Percentiles rank a stretch among this genome's conserved stretches.
phyloP scores from a whole-genome alignment of 2,113 vertebrate species.

The Cheilinus undulatus region DNA sequence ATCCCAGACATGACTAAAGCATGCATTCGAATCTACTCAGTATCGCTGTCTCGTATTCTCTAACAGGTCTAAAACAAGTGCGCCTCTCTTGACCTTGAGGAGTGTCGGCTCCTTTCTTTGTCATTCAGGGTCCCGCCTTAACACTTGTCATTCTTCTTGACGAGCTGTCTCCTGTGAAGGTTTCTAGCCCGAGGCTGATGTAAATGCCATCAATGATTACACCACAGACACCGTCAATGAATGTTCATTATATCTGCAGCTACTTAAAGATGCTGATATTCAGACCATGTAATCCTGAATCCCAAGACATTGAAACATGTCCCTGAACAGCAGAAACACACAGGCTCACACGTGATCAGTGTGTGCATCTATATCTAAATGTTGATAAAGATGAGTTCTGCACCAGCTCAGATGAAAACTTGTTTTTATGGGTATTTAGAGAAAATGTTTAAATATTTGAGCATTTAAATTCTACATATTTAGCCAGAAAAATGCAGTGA shows the following conservation, averaged over 20 bases:
- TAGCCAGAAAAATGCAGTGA: no score
- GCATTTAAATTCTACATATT: no score
- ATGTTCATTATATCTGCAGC: neutral
- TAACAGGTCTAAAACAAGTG: neutral
- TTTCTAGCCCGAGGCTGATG: conserved; percentile 32
- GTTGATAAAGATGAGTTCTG: conserved; percentile 7
- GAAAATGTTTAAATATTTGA: no score
- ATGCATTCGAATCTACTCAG: neutral
- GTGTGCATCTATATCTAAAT: neutral
- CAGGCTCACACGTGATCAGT: neutral
- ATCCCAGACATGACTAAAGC: neutral
- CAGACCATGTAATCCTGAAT: neutral
- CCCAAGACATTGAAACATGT: neutral
- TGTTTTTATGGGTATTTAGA: no score
- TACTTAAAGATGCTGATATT: neutral
- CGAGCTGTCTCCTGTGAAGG: conserved; percentile 25
- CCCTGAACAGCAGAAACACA: neutral
- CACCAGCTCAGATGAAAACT: no score
- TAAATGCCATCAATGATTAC: conserved; percentile 51
- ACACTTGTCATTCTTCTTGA: conserved; percentile 39
- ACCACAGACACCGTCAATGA: conserved; percentile 2
- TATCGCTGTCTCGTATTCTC: neutral
- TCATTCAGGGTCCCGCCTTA: conserved; percentile 36
- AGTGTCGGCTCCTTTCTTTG: conserved; percentile 1
- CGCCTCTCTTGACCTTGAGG: conserved; percentile 33